Evolutionary conservation across 1,140 invertebrate genomes (phyloP), one percentile per base, ranked within the genome.

Genomic region (Sitophilus oryzae): DNA sequence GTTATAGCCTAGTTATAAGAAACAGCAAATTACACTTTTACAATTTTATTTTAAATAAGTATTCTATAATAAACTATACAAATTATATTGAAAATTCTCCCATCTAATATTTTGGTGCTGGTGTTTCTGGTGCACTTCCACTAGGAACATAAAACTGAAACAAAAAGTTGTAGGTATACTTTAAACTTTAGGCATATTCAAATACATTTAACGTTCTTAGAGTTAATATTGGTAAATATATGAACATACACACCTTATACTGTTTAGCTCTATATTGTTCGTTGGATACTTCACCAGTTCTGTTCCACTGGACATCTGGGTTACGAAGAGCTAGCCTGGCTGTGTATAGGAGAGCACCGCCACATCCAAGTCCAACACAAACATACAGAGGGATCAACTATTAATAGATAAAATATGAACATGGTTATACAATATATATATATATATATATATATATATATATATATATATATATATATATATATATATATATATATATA

Each of bases 171-270:
- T 30, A 50, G 11, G 42, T 43, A 51, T 2, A 42, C 16, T 42
- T 3, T 25, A n/a, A 8, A 23, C 11, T 9, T 46, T 1, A 16
- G 22, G 3, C 43, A 23, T 19, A 21, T 3, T n/a, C n/a, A n/a
- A n/a, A n/a, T n/a, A n/a, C n/a, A n/a, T n/a, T n/a, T n/a, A n/a
- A n/a, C n/a, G n/a, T n/a, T n/a, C n/a, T n/a, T n/a, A n/a, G n/a
- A n/a, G n/a, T n/a, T n/a, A n/a, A n/a, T n/a, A n/a, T n/a, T n/a
- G n/a, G n/a, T n/a, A n/a, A n/a, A n/a, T n/a, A n/a, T n/a, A n/a
- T n/a, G n/a, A n/a, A n/a, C n/a, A n/a, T n/a, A n/a, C n/a, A n/a
- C 11, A 30, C 89, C 80, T 91, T 91, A 66, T 92, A 90, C 63
- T 88, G 83, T 67, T 89, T 91, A 45, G 81, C 73, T 43, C 77